A percentile compares a stretch with the other conserved stretches of the same genome.
phyloP scores from a whole-genome alignment of 2,888 invertebrate species.

The Limnephilus rhombicus region DNA sequence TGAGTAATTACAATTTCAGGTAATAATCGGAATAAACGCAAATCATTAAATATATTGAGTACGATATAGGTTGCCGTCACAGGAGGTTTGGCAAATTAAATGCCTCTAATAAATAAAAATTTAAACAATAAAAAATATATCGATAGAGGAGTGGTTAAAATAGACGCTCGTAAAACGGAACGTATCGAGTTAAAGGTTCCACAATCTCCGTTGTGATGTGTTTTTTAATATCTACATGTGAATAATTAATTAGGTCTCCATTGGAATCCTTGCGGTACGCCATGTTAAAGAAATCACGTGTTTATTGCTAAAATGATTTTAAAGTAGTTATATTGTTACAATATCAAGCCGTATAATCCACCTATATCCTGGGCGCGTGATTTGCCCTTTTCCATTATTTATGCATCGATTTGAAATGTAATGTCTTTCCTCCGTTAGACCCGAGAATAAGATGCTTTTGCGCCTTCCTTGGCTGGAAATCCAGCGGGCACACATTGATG shows the following conservation, averaged over 20 bases:
- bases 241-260: not conserved
- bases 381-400: conserved; percentile 23
- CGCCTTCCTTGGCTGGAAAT: conserved; percentile 5
- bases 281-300: not conserved
- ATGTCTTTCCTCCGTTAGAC: conserved; percentile 3
- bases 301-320: not conserved
- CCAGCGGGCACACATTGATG: conserved; percentile 18
- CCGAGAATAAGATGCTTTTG: not conserved
- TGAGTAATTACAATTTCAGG: no score
- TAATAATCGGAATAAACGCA: no score
- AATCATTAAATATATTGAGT: not conserved
- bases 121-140: not conserved
- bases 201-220: no score
- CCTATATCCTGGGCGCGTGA: not conserved
- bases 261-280: not conserved
- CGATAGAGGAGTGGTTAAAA: not conserved
- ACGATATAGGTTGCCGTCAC: not conserved
- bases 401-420: conserved; percentile 15
- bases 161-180: no score
- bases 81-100: not conserved
- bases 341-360: not conserved
- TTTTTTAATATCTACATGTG: no score
- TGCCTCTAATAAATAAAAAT: not conserved
- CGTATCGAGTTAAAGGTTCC: no score
- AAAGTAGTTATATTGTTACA: not conserved